A percentile compares a stretch with the other conserved stretches of the same genome.
These are phyloP conservation scores for Trilocha varians DNA, from an alignment of 2,888 invertebrate species.

Conservation along the genomic window DNA sequence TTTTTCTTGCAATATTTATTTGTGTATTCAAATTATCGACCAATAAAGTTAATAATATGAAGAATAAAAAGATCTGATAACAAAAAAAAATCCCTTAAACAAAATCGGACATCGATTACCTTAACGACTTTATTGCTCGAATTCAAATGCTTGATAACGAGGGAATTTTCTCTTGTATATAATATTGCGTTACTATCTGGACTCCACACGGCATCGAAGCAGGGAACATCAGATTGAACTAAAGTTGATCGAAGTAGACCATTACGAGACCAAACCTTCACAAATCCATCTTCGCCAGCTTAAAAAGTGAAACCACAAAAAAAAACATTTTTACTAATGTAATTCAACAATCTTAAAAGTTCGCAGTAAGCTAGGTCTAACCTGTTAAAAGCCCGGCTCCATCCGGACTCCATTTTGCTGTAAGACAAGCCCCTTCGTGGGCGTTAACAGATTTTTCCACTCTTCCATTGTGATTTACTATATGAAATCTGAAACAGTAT, in stretches of 20 bases:
- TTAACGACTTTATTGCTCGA: constrained; percentile 82
- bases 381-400: constrained; percentile 95
- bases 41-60: not conserved
- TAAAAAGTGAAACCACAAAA: constrained; percentile 19
- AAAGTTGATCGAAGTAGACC: constrained; percentile 94
- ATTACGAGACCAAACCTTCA: constrained; percentile 97
- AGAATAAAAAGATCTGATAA: not conserved
- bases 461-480: constrained; percentile 90
- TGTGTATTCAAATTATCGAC: too few species aligned
- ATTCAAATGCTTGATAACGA: constrained; percentile 81
- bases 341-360: too few species aligned
- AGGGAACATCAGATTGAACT: constrained; percentile 84
- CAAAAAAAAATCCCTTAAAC: not conserved
- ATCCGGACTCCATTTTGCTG: constrained; percentile 95
- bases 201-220: constrained; percentile 90
- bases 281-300: constrained; percentile 97
- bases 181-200: constrained; percentile 80
- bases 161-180: constrained; percentile 78
- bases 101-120: constrained; percentile 42
- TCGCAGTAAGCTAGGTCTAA: too few species aligned
- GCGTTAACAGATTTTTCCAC: constrained; percentile 95
- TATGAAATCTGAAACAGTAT: constrained; percentile 91
- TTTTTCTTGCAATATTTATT: too few species aligned
- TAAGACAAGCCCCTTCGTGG: constrained; percentile 91
- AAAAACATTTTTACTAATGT: too few species aligned